These are phyloP conservation scores for Oeneis ivallda DNA, from an alignment of 2,888 invertebrate genomes.

Conservation along the genomic window DNA sequence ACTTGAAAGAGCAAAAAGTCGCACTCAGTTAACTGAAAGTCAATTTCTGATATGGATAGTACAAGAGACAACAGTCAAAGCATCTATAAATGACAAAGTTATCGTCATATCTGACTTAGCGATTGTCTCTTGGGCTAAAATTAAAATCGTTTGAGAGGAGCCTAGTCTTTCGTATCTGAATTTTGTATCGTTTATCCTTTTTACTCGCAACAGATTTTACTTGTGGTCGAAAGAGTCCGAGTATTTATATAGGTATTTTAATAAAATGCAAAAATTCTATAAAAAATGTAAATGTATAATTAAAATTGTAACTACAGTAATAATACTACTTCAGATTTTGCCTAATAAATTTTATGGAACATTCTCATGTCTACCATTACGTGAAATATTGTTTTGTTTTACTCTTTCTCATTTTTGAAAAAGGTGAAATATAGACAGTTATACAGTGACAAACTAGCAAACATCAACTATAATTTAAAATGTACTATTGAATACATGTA, in stretches of 20 bases:
- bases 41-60: slow-evolving; percentile 25
- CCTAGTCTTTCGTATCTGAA: slow-evolving; percentile 73
- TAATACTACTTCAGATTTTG: background rate
- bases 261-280: background rate
- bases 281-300: slow-evolving; percentile 9
- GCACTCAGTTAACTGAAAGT: slow-evolving; percentile 1
- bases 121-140: slow-evolving; percentile 53
- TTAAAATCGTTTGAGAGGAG: slow-evolving; percentile 58
- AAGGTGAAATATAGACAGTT: background rate
- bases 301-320: slow-evolving; percentile 15
- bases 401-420: background rate
- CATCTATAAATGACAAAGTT: background rate
- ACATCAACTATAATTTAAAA: too few relatives aligned
- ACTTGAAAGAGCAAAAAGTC: background rate
- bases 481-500: too few relatives aligned
- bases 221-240: slow-evolving; percentile 36
- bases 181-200: slow-evolving; percentile 47
- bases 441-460: too few relatives aligned
- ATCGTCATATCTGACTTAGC: slow-evolving; percentile 25
- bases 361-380: background rate
- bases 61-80: slow-evolving; percentile 6
- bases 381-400: slow-evolving; percentile 1
- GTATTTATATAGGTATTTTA: background rate
- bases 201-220: slow-evolving; percentile 62
- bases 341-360: background rate